Evolutionary conservation across 92 coral and sea anemone genomes (phyloP), one percentile per base, ranked within the genome.

Genomic region (Palythoa heliodiscus): DNA sequence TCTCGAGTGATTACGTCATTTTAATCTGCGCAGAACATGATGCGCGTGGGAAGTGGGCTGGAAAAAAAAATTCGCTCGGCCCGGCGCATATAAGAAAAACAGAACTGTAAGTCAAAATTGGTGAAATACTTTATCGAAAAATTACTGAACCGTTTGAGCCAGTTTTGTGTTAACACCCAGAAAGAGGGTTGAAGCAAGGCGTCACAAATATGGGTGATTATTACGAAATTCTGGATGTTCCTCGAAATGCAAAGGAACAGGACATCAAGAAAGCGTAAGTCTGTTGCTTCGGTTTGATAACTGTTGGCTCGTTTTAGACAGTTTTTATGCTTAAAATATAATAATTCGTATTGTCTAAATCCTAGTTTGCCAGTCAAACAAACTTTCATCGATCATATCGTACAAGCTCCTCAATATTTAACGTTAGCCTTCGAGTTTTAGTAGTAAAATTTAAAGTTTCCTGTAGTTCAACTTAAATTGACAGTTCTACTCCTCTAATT

Each of bases 251-350:
- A 70, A 88, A 88, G 64, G 99, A 97, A 52, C 97, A 95, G 85
- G 99, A 97, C 77, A 93, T 97, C 83, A 97, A 95, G 82, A 97
- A 97, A 81, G 97, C 99, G 99, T 97, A 93, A 97, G 99, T 94
- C 23, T 63, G 29, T 22, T 12, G 50, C 50, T 9, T n/a, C 4
- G 53, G 24, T 19, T 47, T 71, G 50, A 2, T 70, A 19, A 20
- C 16, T 1, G 17, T 57, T 13, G 5, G 20, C 17, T 58, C 12
- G 64, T 19, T 58, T 4, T n/a, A 0, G 15, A 14, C 17, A 58
- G 12, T 58, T 58, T n/a, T 3, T 58, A 43, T 29, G 35, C 35
- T 29, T 29, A 29, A 29, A 29, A 29, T 29, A 29, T 29, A 29
- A 43, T 5, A 43, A 43, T 43, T 43, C 9, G 50, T 3, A 7